Base-by-base conservation (phyloP, 2,888 invertebrate species). In the Cloeon dipterum region DNA sequence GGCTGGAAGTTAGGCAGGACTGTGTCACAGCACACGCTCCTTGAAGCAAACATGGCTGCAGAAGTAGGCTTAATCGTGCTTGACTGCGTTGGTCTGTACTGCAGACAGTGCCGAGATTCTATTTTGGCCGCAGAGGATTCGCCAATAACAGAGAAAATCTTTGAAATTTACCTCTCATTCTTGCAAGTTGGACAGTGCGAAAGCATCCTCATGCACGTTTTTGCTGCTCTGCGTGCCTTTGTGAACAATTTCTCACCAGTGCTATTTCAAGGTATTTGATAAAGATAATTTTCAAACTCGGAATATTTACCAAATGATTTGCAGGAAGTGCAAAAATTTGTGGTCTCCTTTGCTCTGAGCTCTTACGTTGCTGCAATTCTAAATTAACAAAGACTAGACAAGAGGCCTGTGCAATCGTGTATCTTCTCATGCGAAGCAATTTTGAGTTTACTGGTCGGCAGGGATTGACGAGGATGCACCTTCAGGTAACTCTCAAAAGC, bases 341-440 rank as follows among this genome's bases (percentile, higher is more conserved):
- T 49, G 82, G 81, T 7, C 73, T 76, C 44, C 66, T 85, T 42
- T 85, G 85, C 43, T 70, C 74, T 45, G 76, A 78, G 46, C 63
- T 83, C 39, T 63, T 91, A 35, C 70, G 74, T 42, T 76, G 83
- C 48, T 89, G 88, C 53, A 88, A 77, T 54, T 83, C 85, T 48
- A 74, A 85, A 42, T 65, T 89, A 44, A 72, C 76, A 29, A 74
- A 74, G 40, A 72, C 88, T 37, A 67, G 91, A 16, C 81, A 85
- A 48, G 91, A 91, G 54, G 82, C 91, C 1, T 88, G 88, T 48
- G 88, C 88, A 33, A 73, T 89, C 19, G 63, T 93, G 3, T 93
- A 91, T 58, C 62, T 89, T 36, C 65, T 93, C 21, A 89, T 93
- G 89, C 66, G 89, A 44, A 83, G 83, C 51, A 91, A 91, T 62